These are phyloP conservation scores for Metellina segmentata DNA, from an alignment of 2,888 invertebrate genomes.

Conservation along the genomic window DNA sequence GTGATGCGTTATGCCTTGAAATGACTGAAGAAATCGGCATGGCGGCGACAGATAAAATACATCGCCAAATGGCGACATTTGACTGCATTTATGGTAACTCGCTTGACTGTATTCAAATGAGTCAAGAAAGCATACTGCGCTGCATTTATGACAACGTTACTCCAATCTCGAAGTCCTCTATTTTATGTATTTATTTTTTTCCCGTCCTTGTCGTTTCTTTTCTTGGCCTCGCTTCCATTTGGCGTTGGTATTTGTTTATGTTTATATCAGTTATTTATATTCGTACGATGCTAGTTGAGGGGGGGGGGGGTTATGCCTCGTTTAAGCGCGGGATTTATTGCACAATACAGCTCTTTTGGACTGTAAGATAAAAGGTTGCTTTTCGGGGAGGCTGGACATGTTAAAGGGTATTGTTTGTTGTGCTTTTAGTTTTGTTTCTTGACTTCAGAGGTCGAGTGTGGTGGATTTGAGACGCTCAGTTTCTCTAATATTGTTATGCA, in stretches of 20 bases:
- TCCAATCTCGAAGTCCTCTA: neutral
- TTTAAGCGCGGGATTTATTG: neutral
- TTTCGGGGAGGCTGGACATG: neutral
- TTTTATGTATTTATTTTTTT: neutral
- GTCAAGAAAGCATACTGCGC: slow-evolving; percentile 10
- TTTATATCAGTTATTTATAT: neutral
- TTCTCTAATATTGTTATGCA: too few species aligned
- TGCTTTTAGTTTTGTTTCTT: too few species aligned
- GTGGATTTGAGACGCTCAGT: too few species aligned
- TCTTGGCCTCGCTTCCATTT: neutral
- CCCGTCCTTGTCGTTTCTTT: neutral
- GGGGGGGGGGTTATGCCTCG: neutral
- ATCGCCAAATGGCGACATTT: neutral
- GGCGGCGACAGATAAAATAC: neutral
- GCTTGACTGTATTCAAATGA: slow-evolving; percentile 51
- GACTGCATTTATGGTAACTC: neutral
- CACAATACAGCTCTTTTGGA: neutral
- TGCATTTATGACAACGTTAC: slow-evolving; percentile 43
- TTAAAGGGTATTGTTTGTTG: too few species aligned
- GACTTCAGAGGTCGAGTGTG: too few species aligned
- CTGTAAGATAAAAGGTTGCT: neutral
- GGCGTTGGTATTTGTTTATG: neutral
- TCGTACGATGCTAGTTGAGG: neutral
- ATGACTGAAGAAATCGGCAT: too few species aligned
- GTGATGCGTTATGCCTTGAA: too few species aligned